A percentile compares a stretch with the other conserved stretches of the same genome.
phyloP scores from a whole-genome alignment of 2,888 invertebrate species.

The Doris montereyensis region DNA sequence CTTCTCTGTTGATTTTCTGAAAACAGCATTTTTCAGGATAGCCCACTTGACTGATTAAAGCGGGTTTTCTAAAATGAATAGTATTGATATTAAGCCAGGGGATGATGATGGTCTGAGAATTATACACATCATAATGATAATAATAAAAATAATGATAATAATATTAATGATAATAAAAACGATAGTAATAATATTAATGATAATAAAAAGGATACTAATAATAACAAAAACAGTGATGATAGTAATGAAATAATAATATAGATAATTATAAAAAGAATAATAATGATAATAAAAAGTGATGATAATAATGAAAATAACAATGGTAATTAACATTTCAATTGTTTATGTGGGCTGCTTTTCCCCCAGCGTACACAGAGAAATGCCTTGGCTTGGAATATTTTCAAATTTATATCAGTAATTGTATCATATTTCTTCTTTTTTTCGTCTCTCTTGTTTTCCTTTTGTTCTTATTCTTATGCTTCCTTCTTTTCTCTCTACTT shows the following conservation, averaged over 20 bases:
- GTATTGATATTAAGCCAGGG: too few relatives aligned
- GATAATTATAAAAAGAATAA: background rate
- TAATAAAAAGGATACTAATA: background rate
- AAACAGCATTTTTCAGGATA: too few relatives aligned
- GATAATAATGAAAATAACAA: background rate
- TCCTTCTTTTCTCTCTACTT: too few relatives aligned
- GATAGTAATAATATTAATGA: background rate
- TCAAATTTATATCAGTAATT: background rate
- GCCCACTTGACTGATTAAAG: too few relatives aligned
- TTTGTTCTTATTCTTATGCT: background rate
- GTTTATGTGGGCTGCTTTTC: too few relatives aligned
- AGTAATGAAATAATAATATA: background rate
- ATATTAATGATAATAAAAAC: background rate
- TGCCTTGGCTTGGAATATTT: too few relatives aligned
- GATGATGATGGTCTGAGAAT: background rate
- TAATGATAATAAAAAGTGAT: background rate
- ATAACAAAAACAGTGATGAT: background rate
- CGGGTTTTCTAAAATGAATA: background rate
- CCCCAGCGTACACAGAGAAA: too few relatives aligned
- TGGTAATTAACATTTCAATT: background rate
- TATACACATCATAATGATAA: background rate
- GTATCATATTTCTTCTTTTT: background rate
- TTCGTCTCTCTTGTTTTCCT: background rate
- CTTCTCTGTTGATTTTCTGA: too few relatives aligned
- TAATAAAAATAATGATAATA: background rate